phyloP scores from a whole-genome alignment of 1,140 invertebrate species.

The Gonioctena quinquepunctata region DNA sequence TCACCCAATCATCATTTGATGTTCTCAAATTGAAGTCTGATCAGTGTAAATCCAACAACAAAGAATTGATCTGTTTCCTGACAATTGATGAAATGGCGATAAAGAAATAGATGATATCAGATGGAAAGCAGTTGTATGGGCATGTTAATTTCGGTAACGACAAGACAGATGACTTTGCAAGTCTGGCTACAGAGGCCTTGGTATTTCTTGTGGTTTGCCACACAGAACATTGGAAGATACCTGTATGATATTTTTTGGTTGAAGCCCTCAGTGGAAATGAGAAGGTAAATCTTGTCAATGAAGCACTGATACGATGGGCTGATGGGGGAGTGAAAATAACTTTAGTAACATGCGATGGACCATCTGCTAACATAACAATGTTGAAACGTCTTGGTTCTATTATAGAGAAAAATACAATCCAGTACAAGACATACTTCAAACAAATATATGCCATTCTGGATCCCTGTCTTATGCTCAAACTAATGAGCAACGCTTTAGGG shows the following conservation, averaged over 20 bases:
- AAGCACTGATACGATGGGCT: too few species aligned
- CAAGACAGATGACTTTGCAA: conserved; percentile 34
- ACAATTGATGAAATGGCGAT: conserved; percentile 55
- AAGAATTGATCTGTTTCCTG: too few species aligned
- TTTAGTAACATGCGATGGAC: conserved; percentile 21
- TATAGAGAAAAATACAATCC: conserved; percentile 3
- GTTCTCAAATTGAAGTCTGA: too few species aligned
- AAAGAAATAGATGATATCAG: conserved; percentile 45
- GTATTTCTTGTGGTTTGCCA: conserved; percentile 49
- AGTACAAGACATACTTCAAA: conserved; percentile 14
- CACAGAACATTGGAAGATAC: conserved; percentile 48
- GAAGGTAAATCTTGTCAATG: conserved; percentile 17
- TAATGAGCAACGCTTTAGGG: conserved; percentile 1
- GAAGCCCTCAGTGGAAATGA: conserved; percentile 20
- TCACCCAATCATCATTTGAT: too few species aligned
- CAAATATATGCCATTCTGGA: conserved; percentile 14
- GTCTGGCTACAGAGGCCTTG: conserved; percentile 44
- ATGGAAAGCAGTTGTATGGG: conserved; percentile 38
- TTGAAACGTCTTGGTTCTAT: conserved; percentile 7
- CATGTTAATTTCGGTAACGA: conserved; percentile 46
- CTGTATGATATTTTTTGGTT: conserved; percentile 45
- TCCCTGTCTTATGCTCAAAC: conserved; percentile 20
- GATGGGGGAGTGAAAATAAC: conserved; percentile 14
- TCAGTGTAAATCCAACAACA: too few species aligned
- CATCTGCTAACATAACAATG: conserved; percentile 15